A percentile compares a stretch with the other conserved stretches of the same genome.
Conservation (phyloP, 2,113 vertebrate species). For the Cettia cetti region DNA sequence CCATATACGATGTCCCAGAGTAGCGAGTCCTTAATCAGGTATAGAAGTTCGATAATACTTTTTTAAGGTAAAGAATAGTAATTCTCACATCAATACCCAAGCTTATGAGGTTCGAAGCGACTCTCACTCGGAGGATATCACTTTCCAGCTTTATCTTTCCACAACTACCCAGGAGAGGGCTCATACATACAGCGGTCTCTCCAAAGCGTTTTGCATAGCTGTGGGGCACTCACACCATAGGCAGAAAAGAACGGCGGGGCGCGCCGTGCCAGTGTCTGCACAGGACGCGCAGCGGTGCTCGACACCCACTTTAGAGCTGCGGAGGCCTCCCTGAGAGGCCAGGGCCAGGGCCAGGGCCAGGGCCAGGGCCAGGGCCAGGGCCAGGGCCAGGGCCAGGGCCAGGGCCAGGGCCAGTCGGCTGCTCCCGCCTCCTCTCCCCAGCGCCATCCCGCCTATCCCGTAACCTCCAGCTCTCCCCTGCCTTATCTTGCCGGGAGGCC, state of each 20-base stretch:
- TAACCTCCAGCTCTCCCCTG: rapidly evolving
- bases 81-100: not conserved
- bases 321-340: too few relatives aligned
- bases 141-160: not conserved
- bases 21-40: not conserved
- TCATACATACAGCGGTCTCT: rapidly evolving
- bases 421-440: rapidly evolving
- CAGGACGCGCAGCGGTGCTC: too few relatives aligned
- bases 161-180: rapidly evolving
- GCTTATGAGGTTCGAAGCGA: not conserved
- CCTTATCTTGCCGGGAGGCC: rapidly evolving
- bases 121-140: rapidly evolving
- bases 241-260: too few relatives aligned
- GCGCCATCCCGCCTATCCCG: rapidly evolving
- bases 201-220: too few relatives aligned
- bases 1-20: not conserved
- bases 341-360: too few relatives aligned
- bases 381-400: too few relatives aligned
- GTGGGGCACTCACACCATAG: rapidly evolving
- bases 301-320: too few relatives aligned
- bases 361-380: too few relatives aligned
- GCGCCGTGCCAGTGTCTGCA: rapidly evolving
- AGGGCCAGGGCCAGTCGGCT: rapidly evolving
- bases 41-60: too few relatives aligned
- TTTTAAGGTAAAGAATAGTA: not conserved